Conservation (phyloP, 2,888 invertebrate genomes). For the Heteromurus nitidus region DNA sequence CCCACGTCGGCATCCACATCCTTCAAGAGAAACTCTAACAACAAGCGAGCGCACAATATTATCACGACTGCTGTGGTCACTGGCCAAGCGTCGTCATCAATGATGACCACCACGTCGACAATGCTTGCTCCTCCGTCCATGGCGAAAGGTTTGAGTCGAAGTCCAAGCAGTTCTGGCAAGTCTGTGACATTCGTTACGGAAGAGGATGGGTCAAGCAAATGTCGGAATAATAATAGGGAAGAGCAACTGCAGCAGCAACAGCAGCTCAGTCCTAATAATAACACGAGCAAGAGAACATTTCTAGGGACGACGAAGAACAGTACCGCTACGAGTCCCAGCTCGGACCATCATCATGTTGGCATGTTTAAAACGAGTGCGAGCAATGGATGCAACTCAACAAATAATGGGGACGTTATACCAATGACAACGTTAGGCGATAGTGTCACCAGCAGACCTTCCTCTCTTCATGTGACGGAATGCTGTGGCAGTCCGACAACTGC, state of each 20-base stretch:
- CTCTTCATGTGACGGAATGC: constrained; percentile 3
- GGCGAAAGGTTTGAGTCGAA: constrained; percentile 39
- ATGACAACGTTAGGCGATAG: constrained; percentile 49
- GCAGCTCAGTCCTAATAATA: constrained; percentile 34
- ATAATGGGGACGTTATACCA: constrained; percentile 52
- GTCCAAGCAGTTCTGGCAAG: constrained; percentile 51
- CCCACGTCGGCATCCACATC: constrained; percentile 31
- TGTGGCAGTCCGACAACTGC: constrained; percentile 20
- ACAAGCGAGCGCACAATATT: constrained; percentile 47
- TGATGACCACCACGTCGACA: constrained; percentile 43
- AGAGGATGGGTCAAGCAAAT: constrained; percentile 39
- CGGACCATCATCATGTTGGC: background rate
- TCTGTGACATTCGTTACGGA: constrained; percentile 53
- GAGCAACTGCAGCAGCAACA: constrained; percentile 28
- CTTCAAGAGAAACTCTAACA: constrained; percentile 14
- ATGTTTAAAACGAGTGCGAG: constrained; percentile 8
- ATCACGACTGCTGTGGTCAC: constrained; percentile 48
- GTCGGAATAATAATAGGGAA: constrained; percentile 51
- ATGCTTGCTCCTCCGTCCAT: constrained; percentile 54
- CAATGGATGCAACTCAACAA: constrained; percentile 38
- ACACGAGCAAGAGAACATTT: constrained; percentile 32
- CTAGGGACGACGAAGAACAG: constrained; percentile 32
- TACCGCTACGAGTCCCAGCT: background rate
- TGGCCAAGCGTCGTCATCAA: constrained; percentile 19
- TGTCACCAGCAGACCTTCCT: constrained; percentile 17